Base-by-base conservation (phyloP, 2,888 invertebrate genomes). In the Coleophora deauratella region DNA sequence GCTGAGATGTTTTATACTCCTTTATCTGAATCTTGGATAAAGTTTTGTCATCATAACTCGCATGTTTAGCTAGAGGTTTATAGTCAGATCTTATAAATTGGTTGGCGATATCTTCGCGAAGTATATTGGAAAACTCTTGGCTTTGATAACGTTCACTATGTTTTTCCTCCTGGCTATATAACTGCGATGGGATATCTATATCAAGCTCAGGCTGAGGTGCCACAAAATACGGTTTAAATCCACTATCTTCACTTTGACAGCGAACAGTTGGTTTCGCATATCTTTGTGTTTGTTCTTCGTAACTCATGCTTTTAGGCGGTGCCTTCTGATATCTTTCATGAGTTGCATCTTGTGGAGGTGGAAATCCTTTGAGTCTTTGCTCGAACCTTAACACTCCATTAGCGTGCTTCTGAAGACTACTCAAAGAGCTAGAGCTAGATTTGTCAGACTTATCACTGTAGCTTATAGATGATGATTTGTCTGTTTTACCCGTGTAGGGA, bases 31-130 rank as follows among this genome's bases (percentile, higher is more conserved):
- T 87, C 55, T 88, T 89, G 0, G 90, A 90, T 15, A 89, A 55
- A 2, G 89, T 89, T 57, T 88, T 89, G 50, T 90, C 90, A 46
- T 90, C 90, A 42, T 89, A 89, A 51, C 90, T 90, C n/a, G 89
- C 88, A 54, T 90, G 89, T 62, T 90, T 89, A 21, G 88, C 87
- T 34, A 90, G 55, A 8, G 89, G 88, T 54, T 89, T 89, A 44
- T 85, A 87, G 31, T 88, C 88, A 2, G 87, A 82, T 35, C 88
- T 75, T 38, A 86, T 72, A 48, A 82, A 85, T 42, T 82, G 80
- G 45, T 68, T 64, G 47, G 59, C 51, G 13, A 54, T 49, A 45
- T 82, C 80, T 42, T 85, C 85, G 11, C 77, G 71, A 42, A 86
- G 70, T 13, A 85, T 77, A 44, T 72, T 78, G 0, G 89, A 86